A percentile compares a stretch with the other conserved stretches of the same genome.
phyloP scores from a whole-genome alignment of 1,140 invertebrate genomes.

The Linepithema humile region DNA sequence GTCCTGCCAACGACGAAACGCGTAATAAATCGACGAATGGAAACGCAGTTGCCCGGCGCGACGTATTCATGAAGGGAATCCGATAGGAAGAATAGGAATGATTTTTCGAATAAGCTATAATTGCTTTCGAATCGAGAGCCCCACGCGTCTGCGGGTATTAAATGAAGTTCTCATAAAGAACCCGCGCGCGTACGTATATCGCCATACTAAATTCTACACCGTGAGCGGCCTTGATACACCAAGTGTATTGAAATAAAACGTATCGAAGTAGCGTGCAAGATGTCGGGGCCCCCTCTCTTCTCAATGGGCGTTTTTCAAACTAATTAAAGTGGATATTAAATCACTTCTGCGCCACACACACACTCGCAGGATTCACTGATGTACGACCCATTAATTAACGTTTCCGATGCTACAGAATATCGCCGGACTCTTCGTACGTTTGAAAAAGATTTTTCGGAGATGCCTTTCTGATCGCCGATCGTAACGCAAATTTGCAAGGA shows the following conservation, averaged over 20 bases:
- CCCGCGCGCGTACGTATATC: conserved; percentile 35
- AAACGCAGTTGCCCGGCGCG: neutral
- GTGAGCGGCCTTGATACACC: conserved; percentile 58
- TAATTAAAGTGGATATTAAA: conserved; percentile 79
- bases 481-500: conserved; percentile 5
- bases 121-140: conserved; percentile 24
- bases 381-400: conserved; percentile 72
- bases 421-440: conserved; percentile 49
- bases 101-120: conserved; percentile 32
- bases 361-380: conserved; percentile 54
- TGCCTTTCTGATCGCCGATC: conserved; percentile 53
- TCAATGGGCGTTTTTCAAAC: conserved; percentile 76
- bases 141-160: neutral
- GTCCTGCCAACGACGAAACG: conserved; percentile 2
- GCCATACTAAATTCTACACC: conserved; percentile 61
- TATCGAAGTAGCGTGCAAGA: conserved; percentile 64
- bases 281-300: conserved; percentile 43
- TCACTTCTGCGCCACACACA: conserved; percentile 67
- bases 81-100: conserved; percentile 34
- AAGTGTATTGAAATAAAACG: conserved; percentile 68
- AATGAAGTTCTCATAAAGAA: conserved; percentile 56
- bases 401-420: conserved; percentile 71
- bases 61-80: too few species aligned
- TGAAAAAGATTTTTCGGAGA: conserved; percentile 49
- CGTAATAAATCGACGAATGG: conserved; percentile 30